Conservation (phyloP, 2,113 vertebrate genomes). For the Corythoichthys intestinalis region DNA sequence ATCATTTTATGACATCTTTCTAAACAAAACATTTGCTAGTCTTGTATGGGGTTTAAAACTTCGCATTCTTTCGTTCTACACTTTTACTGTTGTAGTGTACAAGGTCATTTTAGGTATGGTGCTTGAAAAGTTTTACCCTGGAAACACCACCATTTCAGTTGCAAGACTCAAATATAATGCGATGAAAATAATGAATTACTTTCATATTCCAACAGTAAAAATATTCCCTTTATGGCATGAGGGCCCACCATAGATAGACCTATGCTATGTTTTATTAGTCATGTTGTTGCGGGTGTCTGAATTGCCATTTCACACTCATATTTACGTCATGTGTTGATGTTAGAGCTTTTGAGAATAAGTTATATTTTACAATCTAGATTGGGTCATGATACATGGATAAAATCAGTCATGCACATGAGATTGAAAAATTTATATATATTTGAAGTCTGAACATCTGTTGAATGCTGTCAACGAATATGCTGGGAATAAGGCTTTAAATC, state of each 20-base stretch:
- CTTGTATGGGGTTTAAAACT: not conserved
- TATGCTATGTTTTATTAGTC: slow-evolving; percentile 44
- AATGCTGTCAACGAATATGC: slow-evolving; percentile 33
- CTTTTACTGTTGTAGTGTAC: not conserved
- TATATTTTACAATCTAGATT: not conserved
- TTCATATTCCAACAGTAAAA: slow-evolving; percentile 30
- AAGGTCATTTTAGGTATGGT: not conserved
- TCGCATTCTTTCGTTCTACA: not conserved
- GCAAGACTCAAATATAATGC: not conserved
- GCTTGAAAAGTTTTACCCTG: slow-evolving; percentile 10
- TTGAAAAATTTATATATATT: slow-evolving; percentile 20
- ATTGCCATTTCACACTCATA: slow-evolving; percentile 19
- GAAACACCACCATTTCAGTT: slow-evolving; percentile 1
- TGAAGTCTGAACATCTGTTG: not conserved
- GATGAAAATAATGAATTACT: slow-evolving; percentile 36
- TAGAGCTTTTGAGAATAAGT: not conserved
- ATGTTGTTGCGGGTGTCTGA: slow-evolving; percentile 32
- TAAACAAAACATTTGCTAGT: not conserved
- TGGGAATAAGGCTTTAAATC: slow-evolving; percentile 37
- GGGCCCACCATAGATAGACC: slow-evolving; percentile 26
- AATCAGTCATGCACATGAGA: not conserved
- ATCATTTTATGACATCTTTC: not conserved
- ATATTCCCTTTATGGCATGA: slow-evolving; percentile 3
- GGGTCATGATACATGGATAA: not conserved
- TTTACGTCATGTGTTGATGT: slow-evolving; percentile 7